Percentiles rank a stretch among this genome's conserved stretches.
Conservation (phyloP, 2,113 vertebrate genomes). For the Scalopus aquaticus region DNA sequence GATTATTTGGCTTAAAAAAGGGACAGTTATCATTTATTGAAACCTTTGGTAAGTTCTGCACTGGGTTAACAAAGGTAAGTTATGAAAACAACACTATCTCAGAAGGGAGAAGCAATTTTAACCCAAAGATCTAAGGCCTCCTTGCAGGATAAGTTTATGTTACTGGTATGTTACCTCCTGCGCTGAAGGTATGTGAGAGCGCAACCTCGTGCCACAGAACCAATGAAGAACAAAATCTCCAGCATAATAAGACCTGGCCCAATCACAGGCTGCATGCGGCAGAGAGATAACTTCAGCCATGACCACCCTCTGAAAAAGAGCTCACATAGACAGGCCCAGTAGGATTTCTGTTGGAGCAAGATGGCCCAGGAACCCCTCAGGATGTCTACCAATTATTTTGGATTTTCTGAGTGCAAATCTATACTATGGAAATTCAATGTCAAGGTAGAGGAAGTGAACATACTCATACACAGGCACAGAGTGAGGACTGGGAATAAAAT, state of each 20-base stretch:
- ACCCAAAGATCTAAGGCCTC: not conserved
- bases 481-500: not conserved
- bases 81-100: not conserved
- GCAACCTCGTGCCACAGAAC: too few relatives aligned
- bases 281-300: not conserved
- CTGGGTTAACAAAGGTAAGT: not conserved
- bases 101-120: not conserved
- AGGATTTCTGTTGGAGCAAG: not conserved
- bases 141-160: not conserved
- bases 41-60: not conserved
- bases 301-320: not conserved
- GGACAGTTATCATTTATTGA: not conserved
- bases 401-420: not conserved
- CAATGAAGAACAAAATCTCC: not conserved
- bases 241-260: too few relatives aligned
- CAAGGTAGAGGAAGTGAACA: not conserved
- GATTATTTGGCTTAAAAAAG: not conserved
- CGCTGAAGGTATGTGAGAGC: not conserved
- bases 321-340: rapidly evolving
- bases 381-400: not conserved
- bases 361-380: not conserved
- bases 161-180: not conserved
- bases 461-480: not conserved
- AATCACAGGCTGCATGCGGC: rapidly evolving
- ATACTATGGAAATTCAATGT: not conserved